Evolutionary conservation across 2,888 invertebrate genomes (phyloP).

Genomic region (Horisme vitalbata): DNA sequence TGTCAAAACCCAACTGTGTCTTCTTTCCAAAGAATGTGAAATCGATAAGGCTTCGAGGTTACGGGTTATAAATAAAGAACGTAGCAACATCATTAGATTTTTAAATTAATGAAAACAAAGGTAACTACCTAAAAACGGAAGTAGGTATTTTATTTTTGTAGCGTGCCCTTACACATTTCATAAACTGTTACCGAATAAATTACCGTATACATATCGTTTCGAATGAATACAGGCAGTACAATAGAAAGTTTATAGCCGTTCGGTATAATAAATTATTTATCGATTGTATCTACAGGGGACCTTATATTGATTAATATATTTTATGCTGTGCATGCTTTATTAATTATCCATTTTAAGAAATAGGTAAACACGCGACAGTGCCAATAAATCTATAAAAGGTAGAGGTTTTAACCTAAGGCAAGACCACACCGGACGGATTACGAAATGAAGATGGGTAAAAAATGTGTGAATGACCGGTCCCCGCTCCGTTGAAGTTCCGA

Average conservation of each 20-base stretch:
- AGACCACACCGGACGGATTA: slow-evolving; percentile 32
- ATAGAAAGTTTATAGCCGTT: slow-evolving; percentile 26
- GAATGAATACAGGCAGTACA: slow-evolving; percentile 13
- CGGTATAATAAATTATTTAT: slow-evolving; percentile 22
- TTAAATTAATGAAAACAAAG: not conserved
- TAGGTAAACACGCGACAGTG: slow-evolving; percentile 28
- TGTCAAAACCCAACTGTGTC: too few species aligned
- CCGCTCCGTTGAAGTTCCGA: slow-evolving; percentile 44
- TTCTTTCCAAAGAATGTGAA: too few species aligned
- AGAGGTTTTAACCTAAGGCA: slow-evolving; percentile 42
- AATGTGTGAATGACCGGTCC: slow-evolving; percentile 56
- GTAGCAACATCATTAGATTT: not conserved
- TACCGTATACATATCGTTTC: slow-evolving; percentile 10
- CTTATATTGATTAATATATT: slow-evolving; percentile 14
- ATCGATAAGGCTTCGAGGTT: too few species aligned
- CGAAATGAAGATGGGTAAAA: slow-evolving; percentile 55
- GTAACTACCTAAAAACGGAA: slow-evolving; percentile 2
- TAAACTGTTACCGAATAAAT: slow-evolving; percentile 23
- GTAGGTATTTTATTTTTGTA: slow-evolving; percentile 9
- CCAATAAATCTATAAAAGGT: slow-evolving; percentile 47
- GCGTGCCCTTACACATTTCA: slow-evolving; percentile 26
- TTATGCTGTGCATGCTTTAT: slow-evolving; percentile 24
- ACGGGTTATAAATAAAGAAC: too few species aligned
- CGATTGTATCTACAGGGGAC: slow-evolving; percentile 18
- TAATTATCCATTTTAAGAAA: slow-evolving; percentile 26